phyloP scores from a whole-genome alignment of 2,888 invertebrate genomes.

The Agrochola lychnidis region DNA sequence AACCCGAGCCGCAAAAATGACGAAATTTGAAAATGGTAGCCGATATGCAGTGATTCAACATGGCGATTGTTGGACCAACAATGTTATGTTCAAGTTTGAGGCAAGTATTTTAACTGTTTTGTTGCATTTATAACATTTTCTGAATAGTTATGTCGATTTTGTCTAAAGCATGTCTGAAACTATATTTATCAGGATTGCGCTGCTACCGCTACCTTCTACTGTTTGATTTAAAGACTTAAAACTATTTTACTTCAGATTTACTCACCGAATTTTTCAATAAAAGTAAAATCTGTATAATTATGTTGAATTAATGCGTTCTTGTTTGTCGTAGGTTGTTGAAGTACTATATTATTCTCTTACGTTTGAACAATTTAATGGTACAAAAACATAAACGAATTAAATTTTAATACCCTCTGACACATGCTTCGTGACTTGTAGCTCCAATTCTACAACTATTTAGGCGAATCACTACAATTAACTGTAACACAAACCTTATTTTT shows the following conservation, averaged over 20 bases:
- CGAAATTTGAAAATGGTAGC: slow-evolving; percentile 56
- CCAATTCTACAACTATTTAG: neutral
- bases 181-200: neutral
- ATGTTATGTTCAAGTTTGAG: slow-evolving; percentile 73
- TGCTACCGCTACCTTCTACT: neutral
- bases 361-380: neutral
- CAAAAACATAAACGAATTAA: neutral
- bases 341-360: neutral
- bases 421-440: neutral
- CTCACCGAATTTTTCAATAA: too few species aligned
- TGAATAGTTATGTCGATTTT: neutral
- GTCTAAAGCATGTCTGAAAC: neutral
- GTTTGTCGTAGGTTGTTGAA: neutral
- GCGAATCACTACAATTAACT: neutral
- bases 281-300: too few species aligned
- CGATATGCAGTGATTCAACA: slow-evolving; percentile 74
- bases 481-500: too few species aligned
- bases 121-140: neutral
- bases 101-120: slow-evolving; percentile 57
- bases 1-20: slow-evolving; percentile 42
- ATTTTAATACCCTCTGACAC: neutral
- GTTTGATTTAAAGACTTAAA: neutral
- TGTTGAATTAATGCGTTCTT: neutral
- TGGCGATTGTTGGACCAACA: slow-evolving; percentile 79
- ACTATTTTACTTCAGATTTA: neutral